Conservation (phyloP, 2,113 vertebrate species). For the Oreotrochilus melanogaster region DNA sequence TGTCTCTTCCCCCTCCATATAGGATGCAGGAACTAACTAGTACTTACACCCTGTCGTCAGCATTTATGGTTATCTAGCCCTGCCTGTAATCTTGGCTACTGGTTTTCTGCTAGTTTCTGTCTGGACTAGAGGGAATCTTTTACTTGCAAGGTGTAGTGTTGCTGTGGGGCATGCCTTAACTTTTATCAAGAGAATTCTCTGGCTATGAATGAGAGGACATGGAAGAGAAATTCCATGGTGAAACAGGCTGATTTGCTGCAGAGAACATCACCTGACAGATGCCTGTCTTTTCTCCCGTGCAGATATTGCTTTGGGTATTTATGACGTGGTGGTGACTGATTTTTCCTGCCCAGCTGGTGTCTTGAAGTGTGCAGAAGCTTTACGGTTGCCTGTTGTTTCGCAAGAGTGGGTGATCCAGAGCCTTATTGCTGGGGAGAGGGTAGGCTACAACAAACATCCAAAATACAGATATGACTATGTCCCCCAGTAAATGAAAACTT, state of each 20-base stretch:
- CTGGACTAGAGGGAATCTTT: neutral
- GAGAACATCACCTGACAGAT: neutral
- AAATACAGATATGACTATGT: slow-evolving; percentile 85
- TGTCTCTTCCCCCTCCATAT: neutral
- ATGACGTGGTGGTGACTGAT: slow-evolving; percentile 90
- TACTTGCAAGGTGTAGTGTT: neutral
- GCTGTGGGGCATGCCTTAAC: neutral
- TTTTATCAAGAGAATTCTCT: neutral
- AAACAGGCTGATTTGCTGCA: neutral
- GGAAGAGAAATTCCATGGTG: neutral
- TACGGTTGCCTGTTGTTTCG: slow-evolving; percentile 88
- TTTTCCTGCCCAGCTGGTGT: slow-evolving; percentile 82
- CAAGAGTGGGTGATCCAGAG: slow-evolving; percentile 97
- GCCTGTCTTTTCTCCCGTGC: slow-evolving; percentile 34
- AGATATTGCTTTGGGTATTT: slow-evolving; percentile 88
- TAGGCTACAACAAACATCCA: slow-evolving; percentile 85
- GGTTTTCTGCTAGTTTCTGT: neutral
- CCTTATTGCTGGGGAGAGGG: slow-evolving; percentile 87
- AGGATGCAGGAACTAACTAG: neutral
- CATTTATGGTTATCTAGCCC: neutral
- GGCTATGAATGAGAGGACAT: neutral
- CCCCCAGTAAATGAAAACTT: slow-evolving; percentile 60
- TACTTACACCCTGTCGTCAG: neutral
- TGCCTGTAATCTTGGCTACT: neutral
- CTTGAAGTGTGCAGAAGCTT: slow-evolving; percentile 83